Evolutionary conservation across 2,797 vertebrate species (phyloP).

Genomic region (Hydrophis major): DNA sequence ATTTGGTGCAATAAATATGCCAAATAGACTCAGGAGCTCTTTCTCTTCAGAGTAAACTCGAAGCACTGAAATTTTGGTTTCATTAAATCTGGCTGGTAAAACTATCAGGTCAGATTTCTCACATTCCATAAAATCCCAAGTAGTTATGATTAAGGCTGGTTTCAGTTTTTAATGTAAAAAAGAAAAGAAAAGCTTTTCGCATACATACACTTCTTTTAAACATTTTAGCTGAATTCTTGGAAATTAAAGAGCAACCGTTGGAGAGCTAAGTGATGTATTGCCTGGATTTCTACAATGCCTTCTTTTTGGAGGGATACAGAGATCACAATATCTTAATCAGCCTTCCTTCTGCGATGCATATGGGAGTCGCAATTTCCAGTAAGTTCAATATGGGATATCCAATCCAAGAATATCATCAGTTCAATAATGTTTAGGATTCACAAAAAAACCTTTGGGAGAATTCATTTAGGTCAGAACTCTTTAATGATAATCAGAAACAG

Average conservation of each 20-base stretch:
- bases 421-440: neutral
- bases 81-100: slow-evolving; percentile 34
- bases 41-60: slow-evolving; percentile 23
- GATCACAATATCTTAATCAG: neutral
- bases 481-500: neutral
- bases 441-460: neutral
- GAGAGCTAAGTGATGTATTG: slow-evolving; percentile 19
- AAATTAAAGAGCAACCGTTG: slow-evolving; percentile 24
- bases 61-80: slow-evolving; percentile 32
- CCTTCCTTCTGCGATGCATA: neutral
- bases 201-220: slow-evolving; percentile 22
- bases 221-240: slow-evolving; percentile 37
- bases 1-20: slow-evolving; percentile 22
- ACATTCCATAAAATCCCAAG: slow-evolving; percentile 19
- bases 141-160: neutral
- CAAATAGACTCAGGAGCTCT: slow-evolving; percentile 7
- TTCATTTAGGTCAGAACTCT: neutral
- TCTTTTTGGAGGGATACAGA: slow-evolving; percentile 19
- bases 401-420: neutral
- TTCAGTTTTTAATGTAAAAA: slow-evolving; percentile 18
- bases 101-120: slow-evolving; percentile 15
- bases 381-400: neutral
- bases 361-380: neutral
- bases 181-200: neutral
- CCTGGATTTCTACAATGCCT: neutral